Percentiles rank a stretch among this genome's conserved stretches.
phyloP scores from a whole-genome alignment of 2,888 invertebrate species.

The Tromatobia lineatoria region DNA sequence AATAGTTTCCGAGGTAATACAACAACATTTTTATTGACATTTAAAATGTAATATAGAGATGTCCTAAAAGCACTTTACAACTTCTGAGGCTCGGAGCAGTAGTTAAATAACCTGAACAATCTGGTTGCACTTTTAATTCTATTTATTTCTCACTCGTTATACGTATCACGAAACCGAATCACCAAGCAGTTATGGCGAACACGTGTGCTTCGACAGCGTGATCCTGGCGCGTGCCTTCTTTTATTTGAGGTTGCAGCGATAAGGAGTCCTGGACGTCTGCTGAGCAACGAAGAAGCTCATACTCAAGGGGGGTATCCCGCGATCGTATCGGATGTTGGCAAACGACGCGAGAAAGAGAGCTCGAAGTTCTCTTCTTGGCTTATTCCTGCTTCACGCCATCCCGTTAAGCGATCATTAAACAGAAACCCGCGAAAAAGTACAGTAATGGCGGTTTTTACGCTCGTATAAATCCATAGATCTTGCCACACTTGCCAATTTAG shows the following conservation, averaged over 20 bases:
- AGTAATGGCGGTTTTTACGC: conserved; percentile 75
- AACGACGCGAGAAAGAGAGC: conserved; percentile 39
- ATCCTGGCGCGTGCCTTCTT: conserved; percentile 61
- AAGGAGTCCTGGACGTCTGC: conserved; percentile 40
- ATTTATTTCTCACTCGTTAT: conserved; percentile 30
- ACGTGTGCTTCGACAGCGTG: conserved; percentile 12
- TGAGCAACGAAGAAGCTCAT: conserved; percentile 29
- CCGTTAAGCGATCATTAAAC: conserved; percentile 75
- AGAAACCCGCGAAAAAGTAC: conserved; percentile 70
- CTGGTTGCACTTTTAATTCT: background rate
- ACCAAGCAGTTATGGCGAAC: background rate
- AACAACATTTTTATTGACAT: background rate
- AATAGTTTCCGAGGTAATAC: background rate
- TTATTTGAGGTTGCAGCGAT: conserved; percentile 65
- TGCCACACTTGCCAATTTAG: conserved; percentile 74
- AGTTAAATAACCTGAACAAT: background rate
- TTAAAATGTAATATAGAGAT: background rate
- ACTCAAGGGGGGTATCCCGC: conserved; percentile 6
- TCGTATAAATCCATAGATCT: conserved; percentile 74
- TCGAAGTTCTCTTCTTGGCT: conserved; percentile 31
- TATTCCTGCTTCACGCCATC: conserved; percentile 43
- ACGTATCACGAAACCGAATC: conserved; percentile 3
- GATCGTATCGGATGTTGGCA: conserved; percentile 65
- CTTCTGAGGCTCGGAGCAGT: background rate
- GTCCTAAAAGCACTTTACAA: conserved; percentile 1